Percentiles rank a stretch among this genome's conserved stretches.
Conservation (phyloP, 2,888 invertebrate genomes). For the Rosalia funebris region DNA sequence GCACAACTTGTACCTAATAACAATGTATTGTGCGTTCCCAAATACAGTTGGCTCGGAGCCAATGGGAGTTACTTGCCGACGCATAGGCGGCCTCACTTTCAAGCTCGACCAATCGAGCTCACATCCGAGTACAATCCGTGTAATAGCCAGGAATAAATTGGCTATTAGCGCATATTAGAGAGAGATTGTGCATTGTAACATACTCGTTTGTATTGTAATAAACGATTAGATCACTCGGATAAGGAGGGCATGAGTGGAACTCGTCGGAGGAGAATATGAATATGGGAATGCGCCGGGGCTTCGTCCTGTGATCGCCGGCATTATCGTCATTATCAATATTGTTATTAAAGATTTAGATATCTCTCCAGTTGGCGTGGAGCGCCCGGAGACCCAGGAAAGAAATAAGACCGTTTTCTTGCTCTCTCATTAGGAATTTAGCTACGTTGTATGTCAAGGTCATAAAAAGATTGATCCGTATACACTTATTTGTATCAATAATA, state of each 20-base stretch:
- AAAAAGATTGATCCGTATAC: slow-evolving; percentile 7
- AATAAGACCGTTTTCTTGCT: slow-evolving; percentile 6
- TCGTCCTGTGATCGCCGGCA: slow-evolving; percentile 8
- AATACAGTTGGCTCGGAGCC: slow-evolving; percentile 28
- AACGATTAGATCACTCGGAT: slow-evolving; percentile 32
- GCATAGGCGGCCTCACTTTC: slow-evolving; percentile 28
- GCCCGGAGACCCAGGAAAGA: background rate
- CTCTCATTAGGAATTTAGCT: background rate
- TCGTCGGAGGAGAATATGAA: slow-evolving; percentile 23
- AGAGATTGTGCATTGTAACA: slow-evolving; percentile 26
- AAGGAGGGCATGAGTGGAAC: slow-evolving; percentile 24
- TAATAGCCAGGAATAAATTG: slow-evolving; percentile 29
- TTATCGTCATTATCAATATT: slow-evolving; percentile 20
- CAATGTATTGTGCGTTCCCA: slow-evolving; percentile 31
- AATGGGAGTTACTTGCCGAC: slow-evolving; percentile 26
- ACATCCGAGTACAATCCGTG: slow-evolving; percentile 34
- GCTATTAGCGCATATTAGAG: slow-evolving; percentile 29
- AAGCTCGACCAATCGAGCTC: slow-evolving; percentile 26
- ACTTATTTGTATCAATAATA: background rate
- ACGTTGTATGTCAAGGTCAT: slow-evolving; percentile 17
- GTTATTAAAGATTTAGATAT: slow-evolving; percentile 16
- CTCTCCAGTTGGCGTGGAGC: background rate
- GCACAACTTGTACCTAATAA: slow-evolving; percentile 33
- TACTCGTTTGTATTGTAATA: slow-evolving; percentile 28
- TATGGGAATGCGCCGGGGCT: background rate